Base-by-base conservation (phyloP, 2,797 vertebrate genomes). In the Acomys russatus region DNA sequence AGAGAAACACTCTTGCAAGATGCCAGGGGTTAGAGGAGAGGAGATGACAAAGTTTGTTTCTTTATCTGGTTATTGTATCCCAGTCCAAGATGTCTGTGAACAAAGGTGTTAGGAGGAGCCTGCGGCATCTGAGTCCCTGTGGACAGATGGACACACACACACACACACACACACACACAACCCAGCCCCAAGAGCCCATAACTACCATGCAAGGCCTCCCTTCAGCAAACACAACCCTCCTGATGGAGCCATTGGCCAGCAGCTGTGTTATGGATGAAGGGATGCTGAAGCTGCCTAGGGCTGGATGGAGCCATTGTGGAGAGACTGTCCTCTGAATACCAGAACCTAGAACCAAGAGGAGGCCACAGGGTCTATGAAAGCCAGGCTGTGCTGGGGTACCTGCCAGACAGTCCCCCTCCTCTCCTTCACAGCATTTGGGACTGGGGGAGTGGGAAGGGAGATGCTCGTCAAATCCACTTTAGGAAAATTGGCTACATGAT, bases 401-500 rank as follows among this genome's bases (percentile, higher is more conserved):
- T 83, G 90, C n/a, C 78, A 87, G 91, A 54, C 17, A 20, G 64
- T 7, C 3, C 44, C 38, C 17, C 38, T 83, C 59, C 44, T 22
- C 64, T 83, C 51, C 59, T n/a, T 59, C 63, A 18, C 54, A 79
- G 76, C 79, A 23, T 59, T 0, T 54, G 7, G 56, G 8, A 18
- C 51, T 11, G 7, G 56, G 68, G 77, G 44, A 74, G 25, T 44
- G 35, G 63, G 71, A 86, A 77, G 18, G 44, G 56, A 61, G 64
- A 44, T 33, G 9, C 74, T 83, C 10, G 71, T 94, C 95, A 90
- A 77, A 68, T 44, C 92, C 56, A 66, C 96, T 94, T 87, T 64
- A 71, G 90, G 94, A 92, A 97, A 97, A 95, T 94, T 96, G 94
- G 87, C 94, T 97, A 71, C 95, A n/a, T 84, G 94, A 96, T 96